A percentile compares a stretch with the other conserved stretches of the same genome.
These are phyloP conservation scores for Syncerus caffer DNA, from an alignment of 2,797 vertebrate species.

Conservation along the genomic window DNA sequence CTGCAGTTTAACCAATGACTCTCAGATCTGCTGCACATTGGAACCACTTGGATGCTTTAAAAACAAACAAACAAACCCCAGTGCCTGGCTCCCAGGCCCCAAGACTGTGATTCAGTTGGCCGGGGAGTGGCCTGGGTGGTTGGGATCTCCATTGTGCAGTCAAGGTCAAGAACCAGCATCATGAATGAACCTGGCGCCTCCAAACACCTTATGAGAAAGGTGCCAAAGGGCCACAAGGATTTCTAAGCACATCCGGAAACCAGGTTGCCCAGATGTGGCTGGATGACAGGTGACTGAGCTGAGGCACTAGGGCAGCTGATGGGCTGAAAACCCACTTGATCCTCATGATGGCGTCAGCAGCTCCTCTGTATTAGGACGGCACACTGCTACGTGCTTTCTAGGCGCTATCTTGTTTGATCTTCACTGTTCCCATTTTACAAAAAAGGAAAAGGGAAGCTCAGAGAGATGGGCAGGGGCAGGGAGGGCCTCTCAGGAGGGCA, in stretches of 20 bases:
- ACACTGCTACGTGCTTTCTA: not conserved
- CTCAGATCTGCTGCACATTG: not conserved
- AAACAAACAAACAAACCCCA: not conserved
- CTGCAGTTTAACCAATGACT: not conserved
- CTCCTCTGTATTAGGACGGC: fast-evolving
- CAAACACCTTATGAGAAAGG: not conserved
- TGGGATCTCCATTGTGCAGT: not conserved
- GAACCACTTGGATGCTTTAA: not conserved
- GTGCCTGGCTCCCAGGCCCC: not conserved
- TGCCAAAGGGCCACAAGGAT: not conserved
- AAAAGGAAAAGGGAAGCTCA: not conserved
- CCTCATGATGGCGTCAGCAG: not conserved
- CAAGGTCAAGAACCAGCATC: not conserved
- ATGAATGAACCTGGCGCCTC: not conserved
- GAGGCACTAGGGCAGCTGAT: not conserved
- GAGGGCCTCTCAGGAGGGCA: not conserved
- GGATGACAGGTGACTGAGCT: not conserved
- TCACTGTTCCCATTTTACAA: not conserved
- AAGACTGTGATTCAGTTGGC: not conserved
- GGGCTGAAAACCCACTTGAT: not conserved
- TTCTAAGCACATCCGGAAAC: not conserved
- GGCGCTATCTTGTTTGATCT: fast-evolving
- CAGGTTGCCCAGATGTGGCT: not conserved
- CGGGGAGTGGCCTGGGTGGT: not conserved
- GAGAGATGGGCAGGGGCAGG: not conserved